Percentiles rank a stretch among this genome's conserved stretches.
Evolutionary conservation across 2,113 vertebrate genomes (phyloP).

Genomic region (Numida meleagris): DNA sequence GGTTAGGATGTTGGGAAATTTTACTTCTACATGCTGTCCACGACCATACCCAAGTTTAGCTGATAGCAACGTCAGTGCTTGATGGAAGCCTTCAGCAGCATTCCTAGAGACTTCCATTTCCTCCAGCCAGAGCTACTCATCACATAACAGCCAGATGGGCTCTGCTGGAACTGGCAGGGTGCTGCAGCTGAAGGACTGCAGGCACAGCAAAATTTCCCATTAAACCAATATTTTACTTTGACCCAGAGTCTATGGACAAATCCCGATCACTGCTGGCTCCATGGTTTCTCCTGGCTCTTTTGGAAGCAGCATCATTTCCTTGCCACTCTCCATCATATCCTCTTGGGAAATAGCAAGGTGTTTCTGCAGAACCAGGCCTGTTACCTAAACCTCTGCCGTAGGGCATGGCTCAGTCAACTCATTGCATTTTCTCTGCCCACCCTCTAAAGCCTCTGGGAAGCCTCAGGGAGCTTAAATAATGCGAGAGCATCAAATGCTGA

Average conservation of each 20-base stretch:
- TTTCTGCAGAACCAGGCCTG: background rate
- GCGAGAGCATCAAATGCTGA: background rate
- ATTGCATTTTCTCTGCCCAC: background rate
- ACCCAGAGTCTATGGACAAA: background rate
- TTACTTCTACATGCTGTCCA: background rate
- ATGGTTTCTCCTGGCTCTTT: background rate
- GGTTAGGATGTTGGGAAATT: background rate
- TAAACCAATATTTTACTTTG: background rate
- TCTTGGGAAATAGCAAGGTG: background rate
- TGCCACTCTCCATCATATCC: fast-evolving
- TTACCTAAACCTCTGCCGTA: background rate
- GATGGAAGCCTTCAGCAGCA: background rate
- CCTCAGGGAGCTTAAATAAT: background rate
- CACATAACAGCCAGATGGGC: fast-evolving
- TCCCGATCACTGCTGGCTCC: background rate
- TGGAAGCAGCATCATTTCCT: background rate
- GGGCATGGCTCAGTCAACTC: background rate
- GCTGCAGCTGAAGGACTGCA: background rate
- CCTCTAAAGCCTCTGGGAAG: background rate
- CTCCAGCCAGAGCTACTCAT: background rate
- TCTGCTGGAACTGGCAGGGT: background rate
- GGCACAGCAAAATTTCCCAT: background rate
- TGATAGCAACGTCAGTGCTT: background rate
- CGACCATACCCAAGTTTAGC: background rate
- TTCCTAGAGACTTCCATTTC: background rate